A percentile compares a stretch with the other conserved stretches of the same genome.
phyloP scores from a whole-genome alignment of 2,797 vertebrate species.

The Bovichtus diacanthus region DNA sequence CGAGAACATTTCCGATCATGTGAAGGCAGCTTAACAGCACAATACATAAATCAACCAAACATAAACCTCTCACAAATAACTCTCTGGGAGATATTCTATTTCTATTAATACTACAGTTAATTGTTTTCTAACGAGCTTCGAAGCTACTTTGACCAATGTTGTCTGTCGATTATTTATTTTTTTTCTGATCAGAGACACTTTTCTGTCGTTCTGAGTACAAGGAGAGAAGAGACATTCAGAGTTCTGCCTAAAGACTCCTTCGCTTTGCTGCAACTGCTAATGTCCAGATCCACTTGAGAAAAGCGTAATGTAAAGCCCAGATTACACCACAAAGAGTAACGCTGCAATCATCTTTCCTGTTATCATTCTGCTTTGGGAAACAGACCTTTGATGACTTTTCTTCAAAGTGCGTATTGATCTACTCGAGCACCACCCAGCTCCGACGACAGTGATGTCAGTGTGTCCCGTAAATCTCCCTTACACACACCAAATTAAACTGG shows the following conservation, averaged over 20 bases:
- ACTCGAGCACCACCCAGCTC: constrained; percentile 33
- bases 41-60: too few relatives aligned
- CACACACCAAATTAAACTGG: not conserved
- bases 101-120: not conserved
- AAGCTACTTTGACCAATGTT: not conserved
- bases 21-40: too few relatives aligned
- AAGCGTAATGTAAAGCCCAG: not conserved
- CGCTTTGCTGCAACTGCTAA: not conserved
- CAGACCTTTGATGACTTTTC: constrained; percentile 14
- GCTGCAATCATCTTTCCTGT: not conserved
- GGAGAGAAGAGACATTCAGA: too few relatives aligned
- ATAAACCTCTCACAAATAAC: too few relatives aligned
- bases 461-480: constrained; percentile 23
- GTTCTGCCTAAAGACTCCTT: too few relatives aligned
- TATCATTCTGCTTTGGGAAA: not conserved
- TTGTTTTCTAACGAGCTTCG: not conserved
- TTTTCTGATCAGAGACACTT: not conserved
- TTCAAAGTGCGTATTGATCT: constrained; percentile 37
- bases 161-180: too few relatives aligned
- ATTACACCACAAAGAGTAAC: not conserved
- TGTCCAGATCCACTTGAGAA: not conserved
- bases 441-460: constrained; percentile 35
- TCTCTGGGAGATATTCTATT: too few relatives aligned
- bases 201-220: not conserved
- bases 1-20: too few relatives aligned